Percentiles rank a stretch among this genome's conserved stretches.
phyloP scores from a whole-genome alignment of 1,140 invertebrate genomes.

The Luehdorfia chinensis region DNA sequence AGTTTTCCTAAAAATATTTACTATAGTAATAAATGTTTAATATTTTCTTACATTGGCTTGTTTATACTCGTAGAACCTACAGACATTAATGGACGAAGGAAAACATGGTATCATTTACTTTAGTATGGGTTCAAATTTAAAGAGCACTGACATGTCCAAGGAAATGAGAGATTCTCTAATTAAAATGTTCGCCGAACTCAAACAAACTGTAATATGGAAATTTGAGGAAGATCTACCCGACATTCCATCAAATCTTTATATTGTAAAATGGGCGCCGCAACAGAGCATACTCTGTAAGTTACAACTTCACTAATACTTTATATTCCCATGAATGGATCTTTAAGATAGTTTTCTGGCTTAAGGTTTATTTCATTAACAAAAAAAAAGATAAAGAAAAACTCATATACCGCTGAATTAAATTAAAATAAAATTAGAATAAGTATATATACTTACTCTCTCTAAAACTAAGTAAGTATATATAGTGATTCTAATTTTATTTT shows the following conservation, averaged over 20 bases:
- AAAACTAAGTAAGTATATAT: too few relatives aligned
- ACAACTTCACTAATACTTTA: not conserved
- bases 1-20: too few relatives aligned
- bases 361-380: too few relatives aligned
- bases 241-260: conserved; percentile 79
- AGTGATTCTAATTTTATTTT: too few relatives aligned
- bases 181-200: conserved; percentile 74
- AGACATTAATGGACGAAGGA: conserved; percentile 77
- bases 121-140: conserved; percentile 80
- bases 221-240: conserved; percentile 77
- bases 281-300: conserved; percentile 78
- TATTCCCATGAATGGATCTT: too few relatives aligned
- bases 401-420: too few relatives aligned
- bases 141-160: conserved; percentile 68
- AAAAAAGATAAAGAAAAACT: too few relatives aligned
- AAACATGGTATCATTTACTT: conserved; percentile 81
- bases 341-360: too few relatives aligned
- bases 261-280: conserved; percentile 84
- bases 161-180: conserved; percentile 70
- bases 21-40: too few relatives aligned
- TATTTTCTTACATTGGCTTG: too few relatives aligned
- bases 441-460: too few relatives aligned
- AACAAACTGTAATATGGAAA: conserved; percentile 83
- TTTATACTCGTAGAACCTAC: conserved; percentile 63
- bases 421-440: too few relatives aligned